Conservation (phyloP, 2,113 vertebrate genomes). For the Sinocyclocheilus anshuiensis region DNA sequence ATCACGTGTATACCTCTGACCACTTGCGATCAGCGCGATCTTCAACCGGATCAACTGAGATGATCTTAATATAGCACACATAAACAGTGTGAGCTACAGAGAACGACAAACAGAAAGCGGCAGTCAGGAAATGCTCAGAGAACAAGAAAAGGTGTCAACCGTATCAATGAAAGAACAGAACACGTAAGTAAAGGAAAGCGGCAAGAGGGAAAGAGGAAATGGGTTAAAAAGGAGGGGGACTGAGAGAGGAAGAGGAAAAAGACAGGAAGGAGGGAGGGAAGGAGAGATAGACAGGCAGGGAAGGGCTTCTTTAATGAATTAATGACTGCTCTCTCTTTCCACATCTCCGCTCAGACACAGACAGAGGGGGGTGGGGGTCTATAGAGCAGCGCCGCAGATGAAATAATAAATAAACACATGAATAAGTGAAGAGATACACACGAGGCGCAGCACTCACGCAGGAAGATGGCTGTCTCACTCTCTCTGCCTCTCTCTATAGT, state of each 20-base stretch:
- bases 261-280: constrained; percentile 35
- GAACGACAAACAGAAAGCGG: not conserved
- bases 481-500: constrained; percentile 48
- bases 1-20: not conserved
- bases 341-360: constrained; percentile 61
- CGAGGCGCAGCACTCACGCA: constrained; percentile 68
- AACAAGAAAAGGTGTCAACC: constrained; percentile 5
- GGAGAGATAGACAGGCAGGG: constrained; percentile 42
- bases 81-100: not conserved
- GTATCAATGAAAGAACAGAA: constrained; percentile 29
- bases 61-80: not conserved
- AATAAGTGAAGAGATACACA: constrained; percentile 79
- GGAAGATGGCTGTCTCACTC: constrained; percentile 51
- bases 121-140: not conserved
- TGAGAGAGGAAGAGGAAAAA: constrained; percentile 13
- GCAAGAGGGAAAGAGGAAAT: constrained; percentile 7
- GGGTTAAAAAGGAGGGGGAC: constrained; percentile 18
- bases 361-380: not conserved
- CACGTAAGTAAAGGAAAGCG: constrained; percentile 24
- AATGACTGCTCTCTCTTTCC: constrained; percentile 74
- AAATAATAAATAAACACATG: constrained; percentile 83
- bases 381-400: constrained; percentile 54
- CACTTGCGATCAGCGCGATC: no score
- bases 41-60: not conserved
- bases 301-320: constrained; percentile 74